phyloP scores from a whole-genome alignment of 1,140 invertebrate species.

The Papilio machaon region DNA sequence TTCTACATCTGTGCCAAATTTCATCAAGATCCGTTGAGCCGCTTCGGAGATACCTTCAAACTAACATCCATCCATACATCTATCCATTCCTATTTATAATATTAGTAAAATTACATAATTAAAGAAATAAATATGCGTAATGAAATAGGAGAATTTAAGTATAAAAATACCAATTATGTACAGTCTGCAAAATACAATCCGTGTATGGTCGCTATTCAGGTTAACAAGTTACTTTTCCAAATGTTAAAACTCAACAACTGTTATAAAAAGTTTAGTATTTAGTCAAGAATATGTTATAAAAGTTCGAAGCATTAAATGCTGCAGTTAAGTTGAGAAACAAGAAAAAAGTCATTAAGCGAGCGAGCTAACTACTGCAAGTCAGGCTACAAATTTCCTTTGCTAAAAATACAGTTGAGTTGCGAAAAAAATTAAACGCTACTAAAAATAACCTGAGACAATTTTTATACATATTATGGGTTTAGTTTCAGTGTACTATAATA shows the following conservation, averaged over 20 bases:
- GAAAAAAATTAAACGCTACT: not conserved
- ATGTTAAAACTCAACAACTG: conserved; percentile 3
- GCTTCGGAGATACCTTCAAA: too few relatives aligned
- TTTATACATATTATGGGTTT: not conserved
- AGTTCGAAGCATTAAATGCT: conserved; percentile 6
- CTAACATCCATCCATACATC: too few relatives aligned
- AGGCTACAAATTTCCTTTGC: conserved; percentile 1
- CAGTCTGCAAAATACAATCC: not conserved
- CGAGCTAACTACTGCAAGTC: not conserved
- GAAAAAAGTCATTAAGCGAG: conserved; percentile 22
- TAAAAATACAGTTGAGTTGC: conserved; percentile 14
- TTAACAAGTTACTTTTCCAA: not conserved
- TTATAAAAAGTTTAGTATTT: not conserved
- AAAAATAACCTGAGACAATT: not conserved
- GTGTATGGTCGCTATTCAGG: not conserved
- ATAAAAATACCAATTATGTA: not conserved
- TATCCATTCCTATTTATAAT: too few relatives aligned
- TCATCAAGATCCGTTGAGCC: too few relatives aligned
- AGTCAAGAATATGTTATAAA: conserved; percentile 6
- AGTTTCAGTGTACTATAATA: not conserved
- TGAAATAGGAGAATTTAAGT: not conserved
- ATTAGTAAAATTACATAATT: too few relatives aligned
- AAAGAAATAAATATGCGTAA: too few relatives aligned
- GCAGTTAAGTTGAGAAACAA: not conserved
- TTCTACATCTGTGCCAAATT: too few relatives aligned